A percentile compares a stretch with the other conserved stretches of the same genome.
phyloP scores from a whole-genome alignment of 2,113 vertebrate species.

The Ameiurus melas region DNA sequence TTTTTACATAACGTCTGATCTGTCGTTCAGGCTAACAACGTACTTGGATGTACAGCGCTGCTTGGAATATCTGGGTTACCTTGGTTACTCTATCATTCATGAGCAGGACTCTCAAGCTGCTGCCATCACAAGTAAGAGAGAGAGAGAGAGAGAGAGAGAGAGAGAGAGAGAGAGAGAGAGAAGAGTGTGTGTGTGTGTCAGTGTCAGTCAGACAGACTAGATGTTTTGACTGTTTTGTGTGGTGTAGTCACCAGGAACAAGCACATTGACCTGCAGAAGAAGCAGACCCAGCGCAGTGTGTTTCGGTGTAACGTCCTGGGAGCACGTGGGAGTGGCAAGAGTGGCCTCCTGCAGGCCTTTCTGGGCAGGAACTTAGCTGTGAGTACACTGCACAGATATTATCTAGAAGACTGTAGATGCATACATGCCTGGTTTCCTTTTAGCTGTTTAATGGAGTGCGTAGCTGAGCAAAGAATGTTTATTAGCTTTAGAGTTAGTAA shows the following conservation, averaged over 20 bases:
- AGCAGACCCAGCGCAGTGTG: constrained; percentile 95
- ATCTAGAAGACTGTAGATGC: background rate
- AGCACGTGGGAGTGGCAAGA: constrained; percentile 86
- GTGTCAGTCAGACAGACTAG: no score
- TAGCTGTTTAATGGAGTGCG: background rate
- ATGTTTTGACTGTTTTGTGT: background rate
- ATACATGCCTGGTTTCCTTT: background rate
- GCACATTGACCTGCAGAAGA: constrained; percentile 97
- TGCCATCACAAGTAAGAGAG: constrained; percentile 84
- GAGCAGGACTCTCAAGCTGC: constrained; percentile 97
- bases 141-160: no score
- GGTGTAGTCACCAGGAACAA: constrained; percentile 92
- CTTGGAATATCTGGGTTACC: constrained; percentile 93
- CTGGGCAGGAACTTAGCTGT: constrained; percentile 89
- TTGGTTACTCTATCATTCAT: constrained; percentile 94
- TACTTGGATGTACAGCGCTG: constrained; percentile 96
- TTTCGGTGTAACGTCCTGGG: constrained; percentile 95
- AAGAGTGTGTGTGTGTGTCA: background rate
- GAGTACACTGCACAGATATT: constrained; percentile 46
- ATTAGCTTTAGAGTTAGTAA: background rate
- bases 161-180: constrained; percentile 20
- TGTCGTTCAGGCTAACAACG: constrained; percentile 84
- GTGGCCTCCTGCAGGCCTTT: constrained; percentile 89
- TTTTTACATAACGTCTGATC: background rate
- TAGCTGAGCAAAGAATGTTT: background rate